Percentiles rank a stretch among this genome's conserved stretches.
phyloP scores from a whole-genome alignment of 2,113 vertebrate species.

The Phalacrocorax aristotelis region DNA sequence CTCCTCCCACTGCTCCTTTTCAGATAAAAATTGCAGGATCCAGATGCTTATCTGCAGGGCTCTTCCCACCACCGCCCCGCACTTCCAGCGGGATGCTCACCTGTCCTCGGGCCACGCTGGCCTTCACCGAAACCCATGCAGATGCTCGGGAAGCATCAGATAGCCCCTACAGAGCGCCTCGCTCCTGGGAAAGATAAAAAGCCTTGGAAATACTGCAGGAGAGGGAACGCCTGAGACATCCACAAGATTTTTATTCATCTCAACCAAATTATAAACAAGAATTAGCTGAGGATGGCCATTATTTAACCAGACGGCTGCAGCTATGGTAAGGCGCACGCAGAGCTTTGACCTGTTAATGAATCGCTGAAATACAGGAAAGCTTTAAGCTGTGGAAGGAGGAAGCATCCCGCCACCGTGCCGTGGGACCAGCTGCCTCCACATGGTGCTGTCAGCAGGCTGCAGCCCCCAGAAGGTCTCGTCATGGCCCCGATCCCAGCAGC shows the following conservation, averaged over 20 bases:
- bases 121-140: neutral
- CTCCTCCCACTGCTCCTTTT: neutral
- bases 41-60: constrained; percentile 55
- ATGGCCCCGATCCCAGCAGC: rapidly evolving
- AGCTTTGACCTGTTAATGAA: neutral
- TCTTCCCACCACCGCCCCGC: neutral
- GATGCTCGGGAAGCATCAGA: neutral
- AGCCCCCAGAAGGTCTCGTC: neutral
- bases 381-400: neutral
- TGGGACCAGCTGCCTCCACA: neutral
- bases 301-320: neutral
- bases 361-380: neutral
- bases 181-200: neutral
- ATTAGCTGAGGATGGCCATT: neutral
- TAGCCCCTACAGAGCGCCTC: neutral
- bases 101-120: rapidly evolving
- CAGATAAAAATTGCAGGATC: constrained; percentile 63
- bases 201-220: neutral
- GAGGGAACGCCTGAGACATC: rapidly evolving
- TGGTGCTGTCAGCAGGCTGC: neutral
- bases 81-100: neutral
- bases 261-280: neutral
- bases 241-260: neutral
- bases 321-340: rapidly evolving
- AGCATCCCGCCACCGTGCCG: neutral